Evolutionary conservation across 2,797 vertebrate genomes (phyloP), one percentile per base, ranked within the genome.

Genomic region (Cichlasoma orientale): DNA sequence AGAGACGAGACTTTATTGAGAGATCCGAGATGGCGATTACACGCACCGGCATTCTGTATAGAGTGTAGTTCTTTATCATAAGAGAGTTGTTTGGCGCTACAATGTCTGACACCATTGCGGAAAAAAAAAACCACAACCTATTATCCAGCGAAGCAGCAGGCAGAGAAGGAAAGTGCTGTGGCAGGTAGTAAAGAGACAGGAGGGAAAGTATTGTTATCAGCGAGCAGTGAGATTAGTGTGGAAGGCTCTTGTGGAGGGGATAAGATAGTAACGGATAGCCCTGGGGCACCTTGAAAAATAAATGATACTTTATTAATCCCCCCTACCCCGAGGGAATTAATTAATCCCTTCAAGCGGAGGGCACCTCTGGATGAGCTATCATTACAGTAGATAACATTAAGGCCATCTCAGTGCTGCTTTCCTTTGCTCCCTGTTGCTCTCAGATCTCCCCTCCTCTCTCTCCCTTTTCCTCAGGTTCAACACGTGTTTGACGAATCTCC

Each of bases 401-500:
- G 63, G 50, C 77, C 53, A 47, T 83, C 86, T 55, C 66, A 79
- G 72, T 75, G 53, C 73, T 52, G 63, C 61, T 83, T 78, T 53
- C 53, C 3, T 29, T 12, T n/a, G 25, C 57, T 55, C 68, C 56
- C 71, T 70, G 2, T 0, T 82, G 71, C 8, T 66, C 29, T 88
- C 18, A 5, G 11, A 47, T 66, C 41, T 47, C 41, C 61, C 61
- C 38, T 36, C 3, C 1, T 61, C 18, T 56, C 19, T 12, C 56
- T 25, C 61, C 29, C 36, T 33, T 29, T 77, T 59, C 66, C 56
- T 55, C 76, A 99, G 98, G 97, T 99, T 74, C 95, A 94, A 83
- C 93, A 95, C 27, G 94, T 97, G 91, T 98, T 99, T 90, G 95
- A 96, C 55, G 95, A 97, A n/a, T 99, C 97, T 75, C 97, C 97